Evolutionary conservation across 2,113 vertebrate genomes (phyloP).

Genomic region (Sporophila hypoxantha): DNA sequence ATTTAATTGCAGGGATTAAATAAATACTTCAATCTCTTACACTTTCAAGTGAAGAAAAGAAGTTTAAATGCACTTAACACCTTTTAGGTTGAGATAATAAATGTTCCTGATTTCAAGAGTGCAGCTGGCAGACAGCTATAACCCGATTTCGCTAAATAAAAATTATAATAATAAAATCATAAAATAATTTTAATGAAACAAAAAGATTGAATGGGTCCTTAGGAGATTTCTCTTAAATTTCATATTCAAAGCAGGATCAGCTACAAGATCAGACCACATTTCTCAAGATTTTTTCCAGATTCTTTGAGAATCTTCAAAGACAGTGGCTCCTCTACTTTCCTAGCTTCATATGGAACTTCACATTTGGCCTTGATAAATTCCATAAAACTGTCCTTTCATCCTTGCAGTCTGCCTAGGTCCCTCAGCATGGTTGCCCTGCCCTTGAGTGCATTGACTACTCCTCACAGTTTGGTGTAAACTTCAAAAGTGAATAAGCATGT

Average conservation of each 20-base stretch:
- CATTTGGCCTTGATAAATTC: neutral
- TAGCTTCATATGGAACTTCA: neutral
- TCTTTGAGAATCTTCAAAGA: neutral
- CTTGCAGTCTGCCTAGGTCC: neutral
- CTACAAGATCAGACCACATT: neutral
- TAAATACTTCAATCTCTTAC: neutral
- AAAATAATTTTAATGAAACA: neutral
- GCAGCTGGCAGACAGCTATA: neutral
- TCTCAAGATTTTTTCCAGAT: neutral
- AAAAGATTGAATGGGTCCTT: neutral
- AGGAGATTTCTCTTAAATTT: neutral
- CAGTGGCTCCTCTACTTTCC: neutral
- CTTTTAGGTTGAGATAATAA: neutral
- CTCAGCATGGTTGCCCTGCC: neutral
- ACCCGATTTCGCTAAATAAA: neutral
- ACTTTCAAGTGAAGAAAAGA: neutral
- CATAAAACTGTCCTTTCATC: neutral
- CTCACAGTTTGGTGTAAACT: neutral
- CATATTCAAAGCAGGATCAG: neutral
- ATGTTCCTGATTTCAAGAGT: neutral
- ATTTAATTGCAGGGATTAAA: neutral
- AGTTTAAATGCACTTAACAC: neutral
- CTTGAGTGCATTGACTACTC: neutral
- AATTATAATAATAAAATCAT: neutral
- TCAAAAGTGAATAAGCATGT: neutral